Evolutionary conservation across 2,797 vertebrate genomes (phyloP), one percentile per base, ranked within the genome.

Genomic region (Pseudochaenichthys georgianus): DNA sequence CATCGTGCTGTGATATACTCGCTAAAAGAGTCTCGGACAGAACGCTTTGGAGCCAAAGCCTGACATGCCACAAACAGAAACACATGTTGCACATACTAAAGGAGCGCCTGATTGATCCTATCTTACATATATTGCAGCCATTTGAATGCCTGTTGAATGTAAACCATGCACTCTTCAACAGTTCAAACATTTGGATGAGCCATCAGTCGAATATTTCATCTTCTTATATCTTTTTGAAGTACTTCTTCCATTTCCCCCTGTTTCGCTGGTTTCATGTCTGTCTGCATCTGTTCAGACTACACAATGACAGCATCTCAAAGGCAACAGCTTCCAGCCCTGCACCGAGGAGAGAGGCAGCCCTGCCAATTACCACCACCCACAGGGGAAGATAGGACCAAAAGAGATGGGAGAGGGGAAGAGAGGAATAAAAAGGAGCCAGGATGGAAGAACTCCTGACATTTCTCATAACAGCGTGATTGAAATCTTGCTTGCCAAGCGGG

Each of bases 301-400:
- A 79, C 80, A 85, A 78, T 78, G 78, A 81, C 80, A 80, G 75
- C 71, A 69, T 82, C 76, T 85, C 71, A 85, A 84, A 82, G 75
- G 69, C 73, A 79, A 53, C 78, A 71, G 78, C 75, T 73, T 76
- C 69, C 75, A 83, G 73, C 47, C 19, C 68, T 53, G 53, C 70
- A 73, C 66, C 13, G 21, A 79, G 63, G 76, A 86, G 84, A 85
- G 13, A 79, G 83, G 87, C 83, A 73, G 69, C 64, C 70, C 78
- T 84, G 63, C 78, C 87, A 87, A 90, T 92, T 86, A 88, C 79
- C 75, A 81, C 77, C 89, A 57, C 84, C 84, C 83, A 83, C 78
- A 74, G 75, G 84, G 74, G 73, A 77, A 78, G 77, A 87, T 8
- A 64, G 77, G 77, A 80, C 83, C 62, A 69, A 80, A 78, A 75